Evolutionary conservation across 2,888 invertebrate genomes (phyloP).

Genomic region (Nephrotoma appendiculata): DNA sequence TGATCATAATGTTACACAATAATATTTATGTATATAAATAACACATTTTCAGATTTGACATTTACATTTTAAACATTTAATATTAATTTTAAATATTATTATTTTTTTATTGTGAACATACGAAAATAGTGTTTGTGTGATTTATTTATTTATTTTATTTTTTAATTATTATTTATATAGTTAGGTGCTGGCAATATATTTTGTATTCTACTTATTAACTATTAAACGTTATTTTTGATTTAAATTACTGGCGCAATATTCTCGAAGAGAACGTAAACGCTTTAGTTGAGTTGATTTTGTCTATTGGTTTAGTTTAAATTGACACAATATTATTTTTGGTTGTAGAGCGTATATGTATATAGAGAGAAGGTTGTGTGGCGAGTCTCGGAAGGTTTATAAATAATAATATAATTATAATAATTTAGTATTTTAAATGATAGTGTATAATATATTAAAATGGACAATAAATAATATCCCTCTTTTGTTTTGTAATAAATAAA

Average conservation of each 20-base stretch:
- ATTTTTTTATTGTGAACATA: not conserved
- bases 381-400: not conserved
- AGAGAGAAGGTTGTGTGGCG: not conserved
- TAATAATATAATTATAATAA: not conserved
- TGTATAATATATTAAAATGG: not conserved
- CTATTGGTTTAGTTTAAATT: not conserved
- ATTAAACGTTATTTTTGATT: not conserved
- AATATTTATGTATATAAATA: not conserved
- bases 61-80: not conserved
- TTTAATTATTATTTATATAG: not conserved
- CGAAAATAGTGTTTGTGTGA: not conserved
- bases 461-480: not conserved
- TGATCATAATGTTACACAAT: not conserved
- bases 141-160: not conserved
- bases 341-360: too few relatives aligned
- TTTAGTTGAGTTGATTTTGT: not conserved
- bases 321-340: not conserved
- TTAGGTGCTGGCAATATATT: not conserved
- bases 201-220: not conserved
- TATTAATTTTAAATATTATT: not conserved
- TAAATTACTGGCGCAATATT: not conserved
- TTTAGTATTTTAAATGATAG: not conserved
- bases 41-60: not conserved
- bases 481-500: not conserved
- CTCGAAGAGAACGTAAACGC: not conserved